Evolutionary conservation across 2,888 invertebrate genomes (phyloP).

Genomic region (Drosophila mayaguana): DNA sequence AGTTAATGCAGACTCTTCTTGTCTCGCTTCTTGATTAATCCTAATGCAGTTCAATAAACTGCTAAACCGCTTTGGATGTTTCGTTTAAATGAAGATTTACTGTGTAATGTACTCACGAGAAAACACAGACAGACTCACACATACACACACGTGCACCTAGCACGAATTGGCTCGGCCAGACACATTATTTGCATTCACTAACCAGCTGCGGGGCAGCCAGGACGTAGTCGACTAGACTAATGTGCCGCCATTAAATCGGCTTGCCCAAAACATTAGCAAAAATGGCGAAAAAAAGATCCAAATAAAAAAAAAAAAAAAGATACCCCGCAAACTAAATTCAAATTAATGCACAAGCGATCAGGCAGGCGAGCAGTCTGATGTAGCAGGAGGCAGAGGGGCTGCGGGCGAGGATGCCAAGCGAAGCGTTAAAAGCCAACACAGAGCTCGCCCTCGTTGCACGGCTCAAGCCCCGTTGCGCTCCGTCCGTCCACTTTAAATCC

Average conservation of each 20-base stretch:
- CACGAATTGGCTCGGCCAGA: conserved; percentile 23
- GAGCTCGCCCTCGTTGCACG: conserved; percentile 59
- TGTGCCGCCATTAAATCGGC: conserved; percentile 68
- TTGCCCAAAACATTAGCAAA: conserved; percentile 64
- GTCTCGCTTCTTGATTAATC: neutral
- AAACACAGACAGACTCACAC: conserved; percentile 1
- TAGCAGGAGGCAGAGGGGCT: neutral
- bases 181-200: conserved; percentile 44
- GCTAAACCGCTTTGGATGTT: conserved; percentile 4
- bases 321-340: conserved; percentile 50
- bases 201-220: conserved; percentile 10
- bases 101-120: conserved; percentile 9
- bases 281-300: conserved; percentile 17
- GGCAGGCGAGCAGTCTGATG: conserved; percentile 15
- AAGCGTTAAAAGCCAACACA: conserved; percentile 64
- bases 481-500: conserved; percentile 7
- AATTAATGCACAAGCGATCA: conserved; percentile 67
- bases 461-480: conserved; percentile 4
- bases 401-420: conserved; percentile 39
- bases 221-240: conserved; percentile 49
- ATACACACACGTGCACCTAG: neutral
- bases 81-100: conserved; percentile 1
- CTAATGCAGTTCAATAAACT: conserved; percentile 14
- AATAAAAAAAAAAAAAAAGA: conserved; percentile 19
- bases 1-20: neutral